phyloP scores from a whole-genome alignment of 92 coral and sea anemone species.

The Plumapathes pennacea region DNA sequence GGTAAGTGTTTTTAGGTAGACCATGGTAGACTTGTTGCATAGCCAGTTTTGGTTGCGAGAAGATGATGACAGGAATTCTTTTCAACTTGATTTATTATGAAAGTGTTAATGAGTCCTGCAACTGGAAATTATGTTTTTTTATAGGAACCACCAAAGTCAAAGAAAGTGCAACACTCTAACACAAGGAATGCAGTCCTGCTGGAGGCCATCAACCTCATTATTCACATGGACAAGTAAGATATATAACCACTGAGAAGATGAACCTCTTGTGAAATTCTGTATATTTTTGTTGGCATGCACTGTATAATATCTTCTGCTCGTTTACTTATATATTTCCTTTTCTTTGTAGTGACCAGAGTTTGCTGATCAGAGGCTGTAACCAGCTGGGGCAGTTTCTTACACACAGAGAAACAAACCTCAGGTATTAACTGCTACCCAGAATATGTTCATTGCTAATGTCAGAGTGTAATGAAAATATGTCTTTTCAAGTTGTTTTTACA shows the following conservation, averaged over 20 bases:
- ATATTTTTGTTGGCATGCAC: too few species aligned
- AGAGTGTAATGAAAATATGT: too few species aligned
- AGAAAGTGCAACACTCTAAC: slow-evolving; percentile 98
- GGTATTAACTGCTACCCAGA: too few species aligned
- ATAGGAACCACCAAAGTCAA: slow-evolving; percentile 97
- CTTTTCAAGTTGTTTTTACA: too few species aligned
- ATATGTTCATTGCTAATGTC: too few species aligned
- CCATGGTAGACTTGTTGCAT: too few species aligned
- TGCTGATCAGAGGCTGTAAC: slow-evolving; percentile 92
- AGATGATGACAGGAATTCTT: too few species aligned
- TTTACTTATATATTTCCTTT: background rate
- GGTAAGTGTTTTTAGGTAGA: slow-evolving; percentile 54
- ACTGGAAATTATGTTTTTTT: background rate
- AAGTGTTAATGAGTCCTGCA: too few species aligned
- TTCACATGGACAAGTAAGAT: slow-evolving; percentile 97
- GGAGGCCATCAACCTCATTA: slow-evolving; percentile 91
- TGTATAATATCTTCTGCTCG: background rate
- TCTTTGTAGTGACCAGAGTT: slow-evolving; percentile 77
- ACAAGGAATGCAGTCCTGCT: slow-evolving; percentile 96
- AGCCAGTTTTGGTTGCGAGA: background rate
- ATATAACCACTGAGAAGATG: background rate
- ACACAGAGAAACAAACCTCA: slow-evolving; percentile 94
- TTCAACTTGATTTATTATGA: too few species aligned
- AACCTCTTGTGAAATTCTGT: background rate
- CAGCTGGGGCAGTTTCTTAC: slow-evolving; percentile 98